Conservation (phyloP, 2,113 vertebrate species). For the Pardalotus punctatus region DNA sequence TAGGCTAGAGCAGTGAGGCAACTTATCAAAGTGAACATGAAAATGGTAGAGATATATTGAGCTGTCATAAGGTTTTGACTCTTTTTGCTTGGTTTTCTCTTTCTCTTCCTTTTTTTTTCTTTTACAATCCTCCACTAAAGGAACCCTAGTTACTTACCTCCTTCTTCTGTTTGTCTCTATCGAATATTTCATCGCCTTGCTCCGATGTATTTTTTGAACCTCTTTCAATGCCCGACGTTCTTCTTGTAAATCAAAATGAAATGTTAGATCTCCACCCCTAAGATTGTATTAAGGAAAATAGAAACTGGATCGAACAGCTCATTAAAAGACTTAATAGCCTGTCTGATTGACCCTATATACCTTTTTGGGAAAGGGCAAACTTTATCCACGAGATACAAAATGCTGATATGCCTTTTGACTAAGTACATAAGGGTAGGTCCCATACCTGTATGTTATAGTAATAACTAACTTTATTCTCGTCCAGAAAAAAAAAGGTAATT, state of each 20-base stretch:
- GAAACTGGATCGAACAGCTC: neutral
- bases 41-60: neutral
- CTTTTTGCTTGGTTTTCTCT: neutral
- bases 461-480: neutral
- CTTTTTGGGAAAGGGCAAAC: neutral
- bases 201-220: conserved; percentile 81
- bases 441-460: neutral
- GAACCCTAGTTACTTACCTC: conserved; percentile 74
- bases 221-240: conserved; percentile 79
- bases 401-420: neutral
- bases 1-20: neutral
- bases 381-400: neutral
- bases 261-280: conserved; percentile 63
- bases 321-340: neutral
- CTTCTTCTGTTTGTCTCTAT: conserved; percentile 86
- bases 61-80: neutral
- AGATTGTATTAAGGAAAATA: conserved; percentile 71
- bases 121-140: neutral
- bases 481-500: neutral
- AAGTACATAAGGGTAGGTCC: neutral
- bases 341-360: neutral
- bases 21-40: neutral
- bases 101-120: neutral
- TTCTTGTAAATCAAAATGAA: conserved; percentile 71
- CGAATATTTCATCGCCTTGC: conserved; percentile 76